Conservation (phyloP, 2,888 invertebrate species). For the Hypena proboscidalis region DNA sequence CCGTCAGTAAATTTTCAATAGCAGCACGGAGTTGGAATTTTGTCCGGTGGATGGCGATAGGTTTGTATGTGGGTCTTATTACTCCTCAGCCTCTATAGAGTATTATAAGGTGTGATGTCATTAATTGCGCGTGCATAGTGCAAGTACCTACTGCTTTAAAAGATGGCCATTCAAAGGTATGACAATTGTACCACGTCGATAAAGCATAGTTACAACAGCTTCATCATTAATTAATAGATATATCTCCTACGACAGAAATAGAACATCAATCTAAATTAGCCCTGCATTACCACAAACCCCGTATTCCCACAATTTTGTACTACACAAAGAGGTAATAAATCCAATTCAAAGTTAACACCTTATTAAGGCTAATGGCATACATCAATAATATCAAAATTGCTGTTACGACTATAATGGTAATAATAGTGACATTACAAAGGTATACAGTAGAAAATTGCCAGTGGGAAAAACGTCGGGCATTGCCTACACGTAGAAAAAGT, state of each 20-base stretch:
- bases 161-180: too few relatives aligned
- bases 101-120: too few relatives aligned
- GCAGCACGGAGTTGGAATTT: too few relatives aligned
- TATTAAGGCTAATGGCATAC: constrained; percentile 22
- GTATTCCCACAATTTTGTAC: neutral
- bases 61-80: too few relatives aligned
- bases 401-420: constrained; percentile 12
- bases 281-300: neutral
- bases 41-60: too few relatives aligned
- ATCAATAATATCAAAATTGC: constrained; percentile 20
- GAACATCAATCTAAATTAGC: constrained; percentile 7
- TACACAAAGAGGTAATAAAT: constrained; percentile 7
- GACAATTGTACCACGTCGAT: too few relatives aligned
- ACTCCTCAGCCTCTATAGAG: too few relatives aligned
- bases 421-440: constrained; percentile 37
- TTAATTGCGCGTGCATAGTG: too few relatives aligned
- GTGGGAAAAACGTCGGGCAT: constrained; percentile 34
- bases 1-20: too few relatives aligned
- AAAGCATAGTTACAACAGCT: too few relatives aligned
- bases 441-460: constrained; percentile 36
- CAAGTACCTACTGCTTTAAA: too few relatives aligned
- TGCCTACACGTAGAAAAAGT: constrained; percentile 37
- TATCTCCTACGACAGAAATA: neutral
- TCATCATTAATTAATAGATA: too few relatives aligned
- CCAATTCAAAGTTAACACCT: constrained; percentile 12